Evolutionary conservation across 2,797 vertebrate species (phyloP).

Genomic region (Cetoscarus ocellatus): DNA sequence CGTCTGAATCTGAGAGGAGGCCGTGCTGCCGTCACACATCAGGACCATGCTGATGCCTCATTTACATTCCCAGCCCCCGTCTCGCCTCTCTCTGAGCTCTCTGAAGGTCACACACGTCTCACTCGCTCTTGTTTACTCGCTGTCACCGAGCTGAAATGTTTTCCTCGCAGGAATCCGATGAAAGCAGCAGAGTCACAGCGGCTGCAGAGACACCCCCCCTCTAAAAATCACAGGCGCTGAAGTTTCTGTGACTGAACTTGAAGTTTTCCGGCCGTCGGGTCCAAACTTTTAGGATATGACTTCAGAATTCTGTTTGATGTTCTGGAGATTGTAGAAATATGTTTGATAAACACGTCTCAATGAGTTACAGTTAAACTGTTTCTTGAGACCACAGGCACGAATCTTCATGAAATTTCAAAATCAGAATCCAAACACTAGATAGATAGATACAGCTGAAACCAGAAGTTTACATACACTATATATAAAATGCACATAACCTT

Average conservation of each 20-base stretch:
- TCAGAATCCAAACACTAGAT: too few relatives aligned
- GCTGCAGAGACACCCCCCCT: not conserved
- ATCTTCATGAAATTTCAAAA: too few relatives aligned
- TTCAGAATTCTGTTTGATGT: not conserved
- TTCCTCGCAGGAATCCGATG: conserved; percentile 18
- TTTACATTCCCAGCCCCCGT: conserved; percentile 6
- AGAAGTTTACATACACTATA: too few relatives aligned
- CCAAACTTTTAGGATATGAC: not conserved
- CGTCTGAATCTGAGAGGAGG: not conserved
- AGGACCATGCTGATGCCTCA: not conserved
- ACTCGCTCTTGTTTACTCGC: conserved; percentile 31
- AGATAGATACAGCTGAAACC: too few relatives aligned
- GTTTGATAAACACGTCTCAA: too few relatives aligned
- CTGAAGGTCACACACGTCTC: conserved; percentile 17
- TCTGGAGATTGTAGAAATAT: not conserved
- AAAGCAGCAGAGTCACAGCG: not conserved
- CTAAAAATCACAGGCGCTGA: not conserved
- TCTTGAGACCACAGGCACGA: too few relatives aligned
- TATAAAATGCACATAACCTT: too few relatives aligned
- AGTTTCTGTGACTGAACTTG: not conserved
- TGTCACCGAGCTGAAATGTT: conserved; percentile 24
- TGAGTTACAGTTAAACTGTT: too few relatives aligned
- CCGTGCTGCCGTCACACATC: conserved; percentile 16
- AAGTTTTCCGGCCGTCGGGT: not conserved
- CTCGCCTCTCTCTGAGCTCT: conserved; percentile 15